These are phyloP conservation scores for Idaea aversata DNA, from an alignment of 2,888 invertebrate species.

Conservation along the genomic window DNA sequence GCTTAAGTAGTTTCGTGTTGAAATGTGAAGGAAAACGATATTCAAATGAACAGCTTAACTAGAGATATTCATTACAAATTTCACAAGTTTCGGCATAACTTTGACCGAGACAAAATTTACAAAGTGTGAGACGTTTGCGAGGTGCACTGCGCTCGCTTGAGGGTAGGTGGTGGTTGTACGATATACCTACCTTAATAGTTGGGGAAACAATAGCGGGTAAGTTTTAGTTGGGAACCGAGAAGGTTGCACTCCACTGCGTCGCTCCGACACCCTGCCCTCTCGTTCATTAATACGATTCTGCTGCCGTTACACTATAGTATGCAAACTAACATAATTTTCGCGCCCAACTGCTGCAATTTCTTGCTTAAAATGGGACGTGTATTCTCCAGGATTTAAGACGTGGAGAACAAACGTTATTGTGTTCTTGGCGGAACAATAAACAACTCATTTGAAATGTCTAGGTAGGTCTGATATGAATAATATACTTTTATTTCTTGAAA, in stretches of 20 bases:
- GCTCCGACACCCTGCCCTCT: conserved; percentile 25
- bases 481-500: background rate
- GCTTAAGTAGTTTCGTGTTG: conserved; percentile 7
- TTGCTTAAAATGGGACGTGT: conserved; percentile 33
- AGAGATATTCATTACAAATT: conserved; percentile 31
- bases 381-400: conserved; percentile 20
- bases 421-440: background rate
- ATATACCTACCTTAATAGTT: conserved; percentile 43
- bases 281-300: conserved; percentile 43
- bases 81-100: conserved; percentile 44
- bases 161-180: conserved; percentile 40
- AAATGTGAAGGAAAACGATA: conserved; percentile 8
- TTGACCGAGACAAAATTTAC: conserved; percentile 50
- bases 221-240: conserved; percentile 43
- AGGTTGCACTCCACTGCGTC: conserved; percentile 25
- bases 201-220: conserved; percentile 57
- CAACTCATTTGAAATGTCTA: background rate
- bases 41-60: conserved; percentile 23
- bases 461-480: background rate
- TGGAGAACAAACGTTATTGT: conserved; percentile 2
- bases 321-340: conserved; percentile 43
- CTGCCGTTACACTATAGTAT: conserved; percentile 32
- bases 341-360: conserved; percentile 34
- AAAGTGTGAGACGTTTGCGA: conserved; percentile 51
- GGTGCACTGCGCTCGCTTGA: conserved; percentile 53